phyloP scores from a whole-genome alignment of 2,113 vertebrate genomes.

The Panthera leo region DNA sequence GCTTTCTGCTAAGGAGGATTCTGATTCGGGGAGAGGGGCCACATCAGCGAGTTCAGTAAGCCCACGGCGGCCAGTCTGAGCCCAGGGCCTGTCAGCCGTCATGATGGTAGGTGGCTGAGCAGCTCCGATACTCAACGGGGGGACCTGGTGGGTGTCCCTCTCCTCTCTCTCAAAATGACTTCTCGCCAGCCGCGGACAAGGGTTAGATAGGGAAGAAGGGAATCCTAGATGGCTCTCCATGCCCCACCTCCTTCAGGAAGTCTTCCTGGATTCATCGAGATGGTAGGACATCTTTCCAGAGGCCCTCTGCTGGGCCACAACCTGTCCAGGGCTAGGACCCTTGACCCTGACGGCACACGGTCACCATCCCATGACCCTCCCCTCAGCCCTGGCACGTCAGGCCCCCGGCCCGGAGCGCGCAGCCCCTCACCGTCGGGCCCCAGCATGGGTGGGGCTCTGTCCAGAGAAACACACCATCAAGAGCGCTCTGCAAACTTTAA shows the following conservation, averaged over 20 bases:
- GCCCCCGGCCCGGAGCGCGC: not conserved
- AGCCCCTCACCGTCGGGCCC: fast-evolving
- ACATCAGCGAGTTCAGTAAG: not conserved
- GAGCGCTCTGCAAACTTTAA: not conserved
- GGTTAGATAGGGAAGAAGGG: not conserved
- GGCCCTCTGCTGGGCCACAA: not conserved
- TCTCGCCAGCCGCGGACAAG: not conserved
- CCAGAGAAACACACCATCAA: not conserved
- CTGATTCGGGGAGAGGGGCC: not conserved
- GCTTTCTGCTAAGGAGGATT: not conserved
- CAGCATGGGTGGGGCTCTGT: not conserved
- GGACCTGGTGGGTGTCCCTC: not conserved
- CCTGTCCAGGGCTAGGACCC: not conserved
- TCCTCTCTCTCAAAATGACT: not conserved
- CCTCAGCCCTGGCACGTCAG: not conserved
- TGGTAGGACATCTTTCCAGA: not conserved
- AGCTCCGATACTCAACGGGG: not conserved
- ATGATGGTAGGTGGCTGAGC: not conserved
- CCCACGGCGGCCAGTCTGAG: not conserved
- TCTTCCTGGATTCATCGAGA: not conserved
- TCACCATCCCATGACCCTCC: not conserved
- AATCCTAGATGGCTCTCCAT: not conserved
- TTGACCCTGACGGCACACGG: not conserved
- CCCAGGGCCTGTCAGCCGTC: not conserved
- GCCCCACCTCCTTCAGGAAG: not conserved